phyloP scores from a whole-genome alignment of 2,797 vertebrate species.

The Acanthurus leucopareius region DNA sequence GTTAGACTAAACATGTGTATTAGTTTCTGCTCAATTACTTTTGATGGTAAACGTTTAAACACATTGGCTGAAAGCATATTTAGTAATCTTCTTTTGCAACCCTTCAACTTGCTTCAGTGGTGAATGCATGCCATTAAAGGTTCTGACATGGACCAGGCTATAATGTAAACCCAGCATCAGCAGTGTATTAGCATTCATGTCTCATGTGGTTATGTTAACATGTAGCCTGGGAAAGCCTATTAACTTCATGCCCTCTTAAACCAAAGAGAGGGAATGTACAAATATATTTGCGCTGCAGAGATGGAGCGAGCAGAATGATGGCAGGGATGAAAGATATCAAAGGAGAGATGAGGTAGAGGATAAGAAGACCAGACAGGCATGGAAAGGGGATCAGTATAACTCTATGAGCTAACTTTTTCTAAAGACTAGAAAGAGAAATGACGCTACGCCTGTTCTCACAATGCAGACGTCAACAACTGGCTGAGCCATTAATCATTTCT shows the following conservation, averaged over 20 bases:
- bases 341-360: slow-evolving; percentile 32
- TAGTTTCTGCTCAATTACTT: neutral
- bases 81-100: neutral
- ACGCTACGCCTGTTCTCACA: neutral
- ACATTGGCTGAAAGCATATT: neutral
- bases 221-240: neutral
- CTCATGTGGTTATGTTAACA: slow-evolving; percentile 23
- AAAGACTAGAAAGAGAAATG: slow-evolving; percentile 4
- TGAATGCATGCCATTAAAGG: neutral
- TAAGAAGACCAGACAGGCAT: slow-evolving; percentile 19
- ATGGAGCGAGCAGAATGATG: slow-evolving; percentile 11
- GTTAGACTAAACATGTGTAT: neutral
- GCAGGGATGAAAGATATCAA: slow-evolving; percentile 29
- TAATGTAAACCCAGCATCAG: slow-evolving; percentile 5
- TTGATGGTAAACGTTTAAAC: neutral
- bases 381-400: slow-evolving; percentile 17
- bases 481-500: slow-evolving; percentile 14
- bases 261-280: slow-evolving; percentile 29
- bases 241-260: slow-evolving; percentile 3
- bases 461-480: slow-evolving; percentile 7
- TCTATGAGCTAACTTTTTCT: neutral
- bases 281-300: slow-evolving; percentile 40
- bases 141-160: neutral
- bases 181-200: slow-evolving; percentile 3
- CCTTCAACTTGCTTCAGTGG: neutral